Percentiles rank a stretch among this genome's conserved stretches.
Evolutionary conservation across 1,140 invertebrate genomes (phyloP).

Genomic region (Uloborus diversus): DNA sequence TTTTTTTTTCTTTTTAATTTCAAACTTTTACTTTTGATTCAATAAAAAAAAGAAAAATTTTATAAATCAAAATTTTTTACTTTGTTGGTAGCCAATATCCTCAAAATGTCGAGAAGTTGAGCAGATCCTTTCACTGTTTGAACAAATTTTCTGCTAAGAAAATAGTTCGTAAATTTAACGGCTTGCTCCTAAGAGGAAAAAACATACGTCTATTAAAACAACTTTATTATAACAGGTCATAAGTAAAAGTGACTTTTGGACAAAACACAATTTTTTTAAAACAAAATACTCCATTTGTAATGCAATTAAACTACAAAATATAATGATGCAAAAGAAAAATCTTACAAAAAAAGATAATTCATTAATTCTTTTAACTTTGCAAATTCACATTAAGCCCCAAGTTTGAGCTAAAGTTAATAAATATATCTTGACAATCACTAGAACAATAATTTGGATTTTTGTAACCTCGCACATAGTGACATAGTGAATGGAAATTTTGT

Average conservation of each 20-base stretch:
- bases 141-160: slow-evolving; percentile 88
- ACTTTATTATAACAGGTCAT: no score
- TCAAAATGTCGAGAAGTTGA: slow-evolving; percentile 81
- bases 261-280: not conserved
- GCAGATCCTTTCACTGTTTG: slow-evolving; percentile 84
- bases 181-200: slow-evolving; percentile 74
- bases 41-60: slow-evolving; percentile 52
- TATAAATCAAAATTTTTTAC: slow-evolving; percentile 61
- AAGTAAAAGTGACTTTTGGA: not conserved
- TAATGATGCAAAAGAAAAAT: not conserved
- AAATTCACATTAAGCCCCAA: no score
- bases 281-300: not conserved
- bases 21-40: no score
- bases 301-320: not conserved
- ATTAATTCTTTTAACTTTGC: no score
- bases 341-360: not conserved
- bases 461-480: no score
- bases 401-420: no score
- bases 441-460: no score
- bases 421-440: no score
- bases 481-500: no score
- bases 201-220: not conserved
- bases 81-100: slow-evolving; percentile 74
- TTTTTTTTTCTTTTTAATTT: no score
- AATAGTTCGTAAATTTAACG: slow-evolving; percentile 90